A percentile compares a stretch with the other conserved stretches of the same genome.
phyloP scores from a whole-genome alignment of 2,797 vertebrate species.

The Brachyalestes nurse region DNA sequence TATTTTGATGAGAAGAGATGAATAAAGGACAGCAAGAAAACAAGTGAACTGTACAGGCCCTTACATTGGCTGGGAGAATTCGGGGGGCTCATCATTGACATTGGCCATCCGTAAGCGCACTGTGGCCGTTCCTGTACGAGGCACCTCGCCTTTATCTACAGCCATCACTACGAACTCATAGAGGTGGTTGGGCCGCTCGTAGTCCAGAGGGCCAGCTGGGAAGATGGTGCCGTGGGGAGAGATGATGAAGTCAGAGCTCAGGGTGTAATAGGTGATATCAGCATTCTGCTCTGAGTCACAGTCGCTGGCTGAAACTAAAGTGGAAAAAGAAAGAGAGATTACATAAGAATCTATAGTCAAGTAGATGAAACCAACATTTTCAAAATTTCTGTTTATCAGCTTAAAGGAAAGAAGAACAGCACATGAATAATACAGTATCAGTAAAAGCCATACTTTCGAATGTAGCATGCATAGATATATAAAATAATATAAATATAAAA shows the following conservation, averaged over 20 bases:
- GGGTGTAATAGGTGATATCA: constrained; percentile 83
- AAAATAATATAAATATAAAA: no score
- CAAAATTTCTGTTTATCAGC: no score
- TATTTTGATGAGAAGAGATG: no score
- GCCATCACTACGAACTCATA: constrained; percentile 91
- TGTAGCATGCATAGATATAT: no score
- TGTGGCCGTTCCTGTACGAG: constrained; percentile 86
- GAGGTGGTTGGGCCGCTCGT: constrained; percentile 84
- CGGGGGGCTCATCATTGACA: constrained; percentile 86
- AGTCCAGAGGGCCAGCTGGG: constrained; percentile 82
- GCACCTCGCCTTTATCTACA: constrained; percentile 83
- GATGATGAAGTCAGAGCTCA: constrained; percentile 87
- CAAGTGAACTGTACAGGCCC: constrained; percentile 32
- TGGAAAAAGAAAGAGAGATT: constrained; percentile 12
- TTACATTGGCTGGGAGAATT: constrained; percentile 87
- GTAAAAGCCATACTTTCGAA: no score
- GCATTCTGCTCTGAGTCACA: constrained; percentile 87
- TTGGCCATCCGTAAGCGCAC: constrained; percentile 87
- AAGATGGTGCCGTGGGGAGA: constrained; percentile 86
- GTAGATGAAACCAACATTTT: no score
- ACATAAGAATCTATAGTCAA: no score
- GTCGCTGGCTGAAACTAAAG: constrained; percentile 85
- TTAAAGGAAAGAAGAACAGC: no score
- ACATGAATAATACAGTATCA: no score
- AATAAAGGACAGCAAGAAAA: neutral